Base-by-base conservation (phyloP, 2,797 vertebrate species). In the Anisognathus igniventris region DNA sequence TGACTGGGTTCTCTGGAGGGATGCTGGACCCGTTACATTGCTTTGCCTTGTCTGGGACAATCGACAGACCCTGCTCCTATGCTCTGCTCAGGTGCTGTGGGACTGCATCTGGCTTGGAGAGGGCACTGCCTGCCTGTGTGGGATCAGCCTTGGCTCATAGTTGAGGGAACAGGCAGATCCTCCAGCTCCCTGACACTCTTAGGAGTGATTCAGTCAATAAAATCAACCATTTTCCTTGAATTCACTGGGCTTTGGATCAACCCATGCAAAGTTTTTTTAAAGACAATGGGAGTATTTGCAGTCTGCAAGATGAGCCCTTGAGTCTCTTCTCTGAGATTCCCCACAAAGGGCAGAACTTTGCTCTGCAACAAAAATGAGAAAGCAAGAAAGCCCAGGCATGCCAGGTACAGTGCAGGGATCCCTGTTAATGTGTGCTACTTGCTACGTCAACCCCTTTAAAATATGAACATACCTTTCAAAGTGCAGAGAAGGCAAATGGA, bases 391-490 rank as follows among this genome's bases (percentile, higher is more conserved):
- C 8, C 2, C 16, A 77, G 25, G n/a, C 28, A 58, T 20, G 12
- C 12, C 66, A 62, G 50, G n/a, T 37, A 48, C 39, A 57, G 45
- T 25, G 22, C 8, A 65, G 33, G 2, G 9, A 35, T 74, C 25
- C 27, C 39, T 90, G 27, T 28, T 79, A 56, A 40, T 0, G 0
- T 62, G 33, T 48, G 40, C 40, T 66, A 68, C 56, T 93, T 80
- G 42, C 40, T 68, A 70, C 60, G 92, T 80, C 21, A 86, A 24
- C 15, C 47, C 33, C 35, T 93, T 76, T 24, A 74, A 83, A 80
- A 72, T 65, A 56, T 48, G 78, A 93, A 81, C 28, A 48, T 48
- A 79, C 12, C 27, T 94, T 80, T 81, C 30, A 23, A 91, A 92
- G 44, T 35, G 27, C 47, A 70, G 57, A 93, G 68, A 74, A 86